These are phyloP conservation scores for Sphaeramia orbicularis DNA, from an alignment of 2,797 vertebrate genomes.

Conservation along the genomic window DNA sequence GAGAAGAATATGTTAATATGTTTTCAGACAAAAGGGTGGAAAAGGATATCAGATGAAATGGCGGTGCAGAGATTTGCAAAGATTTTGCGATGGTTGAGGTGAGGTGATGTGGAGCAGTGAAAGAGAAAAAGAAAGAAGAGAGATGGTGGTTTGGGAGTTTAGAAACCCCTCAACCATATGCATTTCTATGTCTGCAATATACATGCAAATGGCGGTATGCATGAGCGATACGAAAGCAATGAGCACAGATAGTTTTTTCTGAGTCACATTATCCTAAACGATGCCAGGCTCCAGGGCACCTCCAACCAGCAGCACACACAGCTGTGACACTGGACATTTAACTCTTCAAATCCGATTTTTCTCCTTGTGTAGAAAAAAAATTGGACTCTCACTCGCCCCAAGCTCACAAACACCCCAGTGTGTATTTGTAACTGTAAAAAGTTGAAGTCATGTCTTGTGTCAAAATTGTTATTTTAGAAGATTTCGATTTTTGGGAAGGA, in stretches of 20 bases:
- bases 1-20: conserved; percentile 56
- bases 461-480: conserved; percentile 39
- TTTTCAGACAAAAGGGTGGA: conserved; percentile 63
- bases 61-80: conserved; percentile 52
- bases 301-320: conserved; percentile 37
- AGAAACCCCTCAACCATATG: conserved; percentile 70
- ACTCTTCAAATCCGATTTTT: conserved; percentile 48
- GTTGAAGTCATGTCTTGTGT: conserved; percentile 23
- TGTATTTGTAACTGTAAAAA: conserved; percentile 34
- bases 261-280: conserved; percentile 57
- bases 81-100: conserved; percentile 56
- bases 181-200: conserved; percentile 77
- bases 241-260: conserved; percentile 45
- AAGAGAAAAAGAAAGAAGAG: conserved; percentile 31
- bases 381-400: conserved; percentile 10
- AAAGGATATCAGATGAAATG: conserved; percentile 62
- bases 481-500: conserved; percentile 11
- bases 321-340: conserved; percentile 40
- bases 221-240: conserved; percentile 67
- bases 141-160: conserved; percentile 52
- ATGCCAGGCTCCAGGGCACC: conserved; percentile 52
- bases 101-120: conserved; percentile 54
- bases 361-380: conserved; percentile 13
- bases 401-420: conserved; percentile 23
- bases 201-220: conserved; percentile 78